Evolutionary conservation across 2,888 invertebrate species (phyloP).

Genomic region (Nycteola revayana): DNA sequence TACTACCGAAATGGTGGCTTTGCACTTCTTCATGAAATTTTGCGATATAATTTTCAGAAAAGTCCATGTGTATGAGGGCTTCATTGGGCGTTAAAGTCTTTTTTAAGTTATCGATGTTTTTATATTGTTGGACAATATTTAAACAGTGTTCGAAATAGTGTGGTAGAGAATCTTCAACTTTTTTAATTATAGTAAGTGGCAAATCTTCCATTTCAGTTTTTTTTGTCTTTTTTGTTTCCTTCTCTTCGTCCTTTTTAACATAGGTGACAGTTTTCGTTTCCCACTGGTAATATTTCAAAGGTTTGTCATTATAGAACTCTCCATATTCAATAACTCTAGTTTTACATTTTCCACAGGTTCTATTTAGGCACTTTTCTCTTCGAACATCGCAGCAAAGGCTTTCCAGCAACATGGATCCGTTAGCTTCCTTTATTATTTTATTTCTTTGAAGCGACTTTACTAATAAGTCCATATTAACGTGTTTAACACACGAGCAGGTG

Average conservation of each 20-base stretch:
- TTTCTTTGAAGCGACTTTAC: no score
- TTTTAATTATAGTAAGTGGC: conserved; percentile 6
- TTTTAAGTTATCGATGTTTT: background rate
- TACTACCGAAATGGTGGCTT: background rate
- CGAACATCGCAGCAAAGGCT: conserved; percentile 6
- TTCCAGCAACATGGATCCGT: conserved; percentile 6
- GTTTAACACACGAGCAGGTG: no score
- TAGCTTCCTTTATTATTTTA: conserved; percentile 7
- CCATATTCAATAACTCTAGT: conserved; percentile 3
- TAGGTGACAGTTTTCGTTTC: conserved; percentile 2
- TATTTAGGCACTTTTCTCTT: conserved; percentile 7
- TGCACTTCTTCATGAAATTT: conserved; percentile 2
- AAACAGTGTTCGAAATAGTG: background rate
- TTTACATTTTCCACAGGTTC: conserved; percentile 5
- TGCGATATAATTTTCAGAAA: background rate
- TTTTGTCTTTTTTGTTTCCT: conserved; percentile 2
- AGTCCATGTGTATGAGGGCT: conserved; percentile 1
- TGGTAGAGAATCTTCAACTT: conserved; percentile 4
- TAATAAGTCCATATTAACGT: no score
- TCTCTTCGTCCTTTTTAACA: conserved; percentile 3
- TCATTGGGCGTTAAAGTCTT: conserved; percentile 2
- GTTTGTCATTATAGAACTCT: conserved; percentile 5
- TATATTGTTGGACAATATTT: background rate
- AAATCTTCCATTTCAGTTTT: conserved; percentile 6
- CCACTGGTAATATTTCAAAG: conserved; percentile 7